Evolutionary conservation across 2,888 invertebrate species (phyloP).

Genomic region (Catocala sponsa): DNA sequence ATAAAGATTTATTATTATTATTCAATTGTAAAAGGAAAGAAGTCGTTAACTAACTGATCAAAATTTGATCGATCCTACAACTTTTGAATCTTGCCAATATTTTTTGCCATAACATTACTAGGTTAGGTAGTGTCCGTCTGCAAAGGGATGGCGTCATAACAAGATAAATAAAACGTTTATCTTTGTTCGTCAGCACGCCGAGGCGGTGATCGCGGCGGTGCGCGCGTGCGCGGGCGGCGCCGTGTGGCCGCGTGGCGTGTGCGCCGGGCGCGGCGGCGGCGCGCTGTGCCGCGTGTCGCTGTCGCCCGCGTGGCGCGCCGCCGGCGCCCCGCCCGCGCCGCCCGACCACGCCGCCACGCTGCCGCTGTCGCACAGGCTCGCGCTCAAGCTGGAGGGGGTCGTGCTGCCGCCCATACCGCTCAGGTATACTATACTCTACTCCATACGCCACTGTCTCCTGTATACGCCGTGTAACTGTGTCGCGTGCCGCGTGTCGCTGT

Average conservation of each 20-base stretch:
- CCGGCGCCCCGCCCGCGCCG: constrained; percentile 80
- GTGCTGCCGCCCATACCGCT: constrained; percentile 90
- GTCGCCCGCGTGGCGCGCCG: constrained; percentile 73
- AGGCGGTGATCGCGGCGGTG: constrained; percentile 70
- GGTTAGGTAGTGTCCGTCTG: too few relatives aligned
- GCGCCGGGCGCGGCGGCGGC: constrained; percentile 93
- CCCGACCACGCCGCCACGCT: constrained; percentile 94
- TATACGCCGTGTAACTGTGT: constrained; percentile 68
- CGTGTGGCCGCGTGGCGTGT: constrained; percentile 94
- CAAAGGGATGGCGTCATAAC: too few relatives aligned
- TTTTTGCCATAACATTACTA: too few relatives aligned
- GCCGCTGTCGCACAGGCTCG: constrained; percentile 94
- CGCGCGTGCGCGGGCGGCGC: constrained; percentile 90
- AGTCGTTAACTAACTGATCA: too few relatives aligned
- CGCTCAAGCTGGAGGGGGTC: constrained; percentile 98
- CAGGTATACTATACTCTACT: constrained; percentile 83
- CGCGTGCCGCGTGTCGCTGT: constrained; percentile 73
- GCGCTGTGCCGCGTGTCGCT: constrained; percentile 80
- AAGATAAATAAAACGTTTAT: too few relatives aligned
- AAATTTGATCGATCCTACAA: too few relatives aligned
- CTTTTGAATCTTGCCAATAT: too few relatives aligned
- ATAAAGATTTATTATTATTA: too few relatives aligned
- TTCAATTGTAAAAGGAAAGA: too few relatives aligned
- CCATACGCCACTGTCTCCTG: neutral
- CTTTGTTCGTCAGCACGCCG: constrained; percentile 62